A percentile compares a stretch with the other conserved stretches of the same genome.
Evolutionary conservation across 1,140 invertebrate genomes (phyloP).

Genomic region (Dufourea novaeangliae): DNA sequence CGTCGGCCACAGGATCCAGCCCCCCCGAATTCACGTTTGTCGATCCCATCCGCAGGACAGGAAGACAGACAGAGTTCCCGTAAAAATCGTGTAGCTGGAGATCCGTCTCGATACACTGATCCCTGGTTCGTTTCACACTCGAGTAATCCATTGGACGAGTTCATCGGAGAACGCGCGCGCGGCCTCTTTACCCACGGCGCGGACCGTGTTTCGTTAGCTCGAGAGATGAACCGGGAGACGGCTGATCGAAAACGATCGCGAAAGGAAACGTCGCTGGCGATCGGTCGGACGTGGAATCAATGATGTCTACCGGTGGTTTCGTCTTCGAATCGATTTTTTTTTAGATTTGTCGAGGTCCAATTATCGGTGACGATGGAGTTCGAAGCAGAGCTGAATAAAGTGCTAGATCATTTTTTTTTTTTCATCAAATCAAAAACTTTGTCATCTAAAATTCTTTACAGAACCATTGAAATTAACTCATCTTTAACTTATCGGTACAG

Average conservation of each 20-base stretch:
- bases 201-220: too few species aligned
- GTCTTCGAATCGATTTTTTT: too few species aligned
- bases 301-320: too few species aligned
- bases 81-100: constrained; percentile 3
- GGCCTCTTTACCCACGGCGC: constrained; percentile 15
- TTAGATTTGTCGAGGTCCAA: too few species aligned
- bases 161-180: neutral
- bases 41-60: constrained; percentile 23
- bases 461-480: too few species aligned
- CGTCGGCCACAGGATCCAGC: constrained; percentile 25
- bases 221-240: neutral
- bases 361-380: too few species aligned
- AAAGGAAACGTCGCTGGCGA: neutral
- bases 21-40: constrained; percentile 21
- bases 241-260: neutral
- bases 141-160: constrained; percentile 13
- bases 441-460: too few species aligned
- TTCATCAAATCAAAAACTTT: too few species aligned
- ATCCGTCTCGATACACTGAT: constrained; percentile 35
- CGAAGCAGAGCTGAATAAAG: too few species aligned
- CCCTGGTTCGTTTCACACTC: constrained; percentile 57
- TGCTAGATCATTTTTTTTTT: too few species aligned
- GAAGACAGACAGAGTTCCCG: constrained; percentile 20
- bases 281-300: neutral
- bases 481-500: too few species aligned